Evolutionary conservation across 2,888 invertebrate genomes (phyloP).

Genomic region (Theristus sp.): DNA sequence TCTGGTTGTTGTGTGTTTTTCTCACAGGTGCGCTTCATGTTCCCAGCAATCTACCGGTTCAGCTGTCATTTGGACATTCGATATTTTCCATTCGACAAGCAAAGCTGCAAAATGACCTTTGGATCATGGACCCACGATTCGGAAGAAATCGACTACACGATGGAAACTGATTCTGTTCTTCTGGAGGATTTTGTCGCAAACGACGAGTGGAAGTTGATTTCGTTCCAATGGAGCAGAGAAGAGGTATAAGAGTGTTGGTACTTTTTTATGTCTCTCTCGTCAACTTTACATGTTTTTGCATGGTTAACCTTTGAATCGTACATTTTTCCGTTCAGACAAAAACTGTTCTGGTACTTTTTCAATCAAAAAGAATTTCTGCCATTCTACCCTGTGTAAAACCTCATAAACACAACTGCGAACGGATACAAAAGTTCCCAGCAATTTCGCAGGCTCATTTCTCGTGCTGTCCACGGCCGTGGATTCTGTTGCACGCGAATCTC

Average conservation of each 20-base stretch:
- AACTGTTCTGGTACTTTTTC: no score
- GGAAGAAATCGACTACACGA: conserved; percentile 29
- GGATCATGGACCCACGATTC: conserved; percentile 60
- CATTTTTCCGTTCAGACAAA: no score
- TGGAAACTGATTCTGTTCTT: not conserved
- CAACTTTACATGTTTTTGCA: no score
- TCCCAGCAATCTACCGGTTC: not conserved
- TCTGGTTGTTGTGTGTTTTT: no score
- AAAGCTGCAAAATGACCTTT: conserved; percentile 60
- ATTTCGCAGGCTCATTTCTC: conserved; percentile 7
- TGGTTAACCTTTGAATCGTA: no score
- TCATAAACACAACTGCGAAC: no score
- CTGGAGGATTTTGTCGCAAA: not conserved
- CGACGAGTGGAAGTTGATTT: not conserved
- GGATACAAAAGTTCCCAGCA: no score
- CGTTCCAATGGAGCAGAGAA: not conserved
- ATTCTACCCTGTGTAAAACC: no score
- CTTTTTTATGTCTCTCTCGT: no score
- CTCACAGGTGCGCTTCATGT: not conserved
- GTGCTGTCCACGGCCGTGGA: not conserved
- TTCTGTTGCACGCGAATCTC: not conserved
- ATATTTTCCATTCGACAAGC: conserved; percentile 60
- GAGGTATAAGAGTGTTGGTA: not conserved
- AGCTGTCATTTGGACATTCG: conserved; percentile 37
- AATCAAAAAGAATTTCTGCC: no score